A percentile compares a stretch with the other conserved stretches of the same genome.
Conservation (phyloP, 2,888 invertebrate species). For the Sarcophaga subvicina region DNA sequence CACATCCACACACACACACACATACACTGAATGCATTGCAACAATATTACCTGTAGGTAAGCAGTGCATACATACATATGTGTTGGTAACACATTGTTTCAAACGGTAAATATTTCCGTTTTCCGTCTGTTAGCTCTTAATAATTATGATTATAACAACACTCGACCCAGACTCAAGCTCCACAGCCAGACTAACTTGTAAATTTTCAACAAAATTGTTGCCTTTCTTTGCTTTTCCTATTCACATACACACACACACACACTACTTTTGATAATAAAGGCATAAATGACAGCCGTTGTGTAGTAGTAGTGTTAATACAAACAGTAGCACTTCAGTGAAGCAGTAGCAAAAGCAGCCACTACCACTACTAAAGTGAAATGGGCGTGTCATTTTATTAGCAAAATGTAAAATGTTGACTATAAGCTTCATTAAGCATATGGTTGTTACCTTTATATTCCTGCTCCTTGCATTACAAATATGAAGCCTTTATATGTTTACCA, state of each 20-base stretch:
- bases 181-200: constrained; percentile 19
- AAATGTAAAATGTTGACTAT: constrained; percentile 69
- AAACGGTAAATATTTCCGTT: constrained; percentile 58
- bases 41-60: constrained; percentile 41
- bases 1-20: constrained; percentile 8
- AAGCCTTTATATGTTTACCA: constrained; percentile 11
- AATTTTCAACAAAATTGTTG: constrained; percentile 45
- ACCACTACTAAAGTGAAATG: constrained; percentile 39
- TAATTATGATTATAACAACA: constrained; percentile 68
- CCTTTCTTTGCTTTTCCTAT: constrained; percentile 15
- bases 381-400: constrained; percentile 64
- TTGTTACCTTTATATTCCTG: constrained; percentile 31
- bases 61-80: not conserved
- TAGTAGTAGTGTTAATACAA: too few relatives aligned
- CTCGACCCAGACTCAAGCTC: constrained; percentile 17
- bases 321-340: too few relatives aligned
- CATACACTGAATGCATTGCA: constrained; percentile 26
- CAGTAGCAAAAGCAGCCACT: not conserved
- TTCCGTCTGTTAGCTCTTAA: constrained; percentile 65
- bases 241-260: not conserved
- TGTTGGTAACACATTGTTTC: not conserved
- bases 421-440: constrained; percentile 79
- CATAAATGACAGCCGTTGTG: constrained; percentile 34
- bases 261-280: constrained; percentile 14
- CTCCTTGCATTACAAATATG: constrained; percentile 24